phyloP scores from a whole-genome alignment of 2,797 vertebrate species.

The Saxicola maurus region DNA sequence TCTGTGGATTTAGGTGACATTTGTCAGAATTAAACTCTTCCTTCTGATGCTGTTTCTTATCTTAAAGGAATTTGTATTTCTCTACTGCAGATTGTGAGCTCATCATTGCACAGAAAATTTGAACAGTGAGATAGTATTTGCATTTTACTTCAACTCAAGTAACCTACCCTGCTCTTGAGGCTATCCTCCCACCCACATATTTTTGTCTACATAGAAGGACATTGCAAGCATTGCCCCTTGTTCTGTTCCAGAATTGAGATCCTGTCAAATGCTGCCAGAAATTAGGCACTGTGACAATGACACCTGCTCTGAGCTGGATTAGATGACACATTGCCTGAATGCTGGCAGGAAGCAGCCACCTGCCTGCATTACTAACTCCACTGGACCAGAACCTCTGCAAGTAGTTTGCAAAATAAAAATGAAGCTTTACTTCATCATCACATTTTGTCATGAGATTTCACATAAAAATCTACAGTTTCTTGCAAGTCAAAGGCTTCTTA shows the following conservation, averaged over 20 bases:
- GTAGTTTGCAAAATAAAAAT: not conserved
- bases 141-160: not conserved
- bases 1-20: not conserved
- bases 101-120: not conserved
- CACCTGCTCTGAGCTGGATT: conserved; percentile 9
- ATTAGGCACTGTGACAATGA: not conserved
- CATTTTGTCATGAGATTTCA: not conserved
- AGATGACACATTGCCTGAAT: not conserved
- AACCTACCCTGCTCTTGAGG: not conserved
- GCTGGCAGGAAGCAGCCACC: not conserved
- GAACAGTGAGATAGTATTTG: not conserved
- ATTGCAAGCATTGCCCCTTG: not conserved
- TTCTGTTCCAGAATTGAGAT: not conserved
- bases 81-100: not conserved
- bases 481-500: not conserved
- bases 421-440: not conserved
- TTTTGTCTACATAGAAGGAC: not conserved
- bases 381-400: not conserved
- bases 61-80: not conserved
- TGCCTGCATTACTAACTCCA: not conserved
- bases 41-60: not conserved
- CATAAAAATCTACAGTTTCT: not conserved
- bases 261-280: not conserved
- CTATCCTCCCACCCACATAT: not conserved
- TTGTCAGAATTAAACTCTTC: not conserved